A percentile compares a stretch with the other conserved stretches of the same genome.
phyloP scores from a whole-genome alignment of 2,113 vertebrate species.

The Capreolus pygargus region DNA sequence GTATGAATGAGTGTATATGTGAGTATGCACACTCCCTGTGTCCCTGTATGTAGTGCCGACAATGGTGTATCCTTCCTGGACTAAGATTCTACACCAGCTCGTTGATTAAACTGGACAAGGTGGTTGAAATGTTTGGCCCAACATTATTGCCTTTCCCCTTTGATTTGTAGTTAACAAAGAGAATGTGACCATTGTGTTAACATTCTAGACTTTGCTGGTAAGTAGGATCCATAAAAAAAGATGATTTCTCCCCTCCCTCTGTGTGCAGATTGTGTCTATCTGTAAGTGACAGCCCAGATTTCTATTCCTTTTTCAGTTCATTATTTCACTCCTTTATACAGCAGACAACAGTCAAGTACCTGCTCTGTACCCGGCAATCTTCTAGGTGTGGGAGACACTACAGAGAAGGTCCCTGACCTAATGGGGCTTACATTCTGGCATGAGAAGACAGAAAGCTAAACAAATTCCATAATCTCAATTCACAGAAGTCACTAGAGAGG shows the following conservation, averaged over 20 bases:
- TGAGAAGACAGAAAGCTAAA: background rate
- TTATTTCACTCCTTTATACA: background rate
- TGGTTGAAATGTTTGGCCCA: background rate
- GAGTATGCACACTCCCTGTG: no score
- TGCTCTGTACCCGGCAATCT: background rate
- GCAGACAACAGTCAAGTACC: background rate
- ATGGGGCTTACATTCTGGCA: background rate
- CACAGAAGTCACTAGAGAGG: background rate
- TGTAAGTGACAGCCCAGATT: background rate
- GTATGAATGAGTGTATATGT: no score
- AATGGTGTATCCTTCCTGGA: background rate
- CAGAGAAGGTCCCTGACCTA: background rate
- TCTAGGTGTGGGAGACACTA: background rate
- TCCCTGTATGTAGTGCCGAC: background rate
- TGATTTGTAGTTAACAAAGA: background rate
- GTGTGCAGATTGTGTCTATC: background rate
- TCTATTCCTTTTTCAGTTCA: background rate
- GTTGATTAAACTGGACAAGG: background rate
- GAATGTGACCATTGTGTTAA: background rate
- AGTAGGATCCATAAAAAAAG: background rate
- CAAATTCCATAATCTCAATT: background rate
- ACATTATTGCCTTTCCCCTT: background rate
- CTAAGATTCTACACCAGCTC: background rate
- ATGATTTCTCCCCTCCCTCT: background rate
- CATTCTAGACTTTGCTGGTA: background rate